phyloP scores from a whole-genome alignment of 2,797 vertebrate genomes.

The Arnoldichthys spilopterus region DNA sequence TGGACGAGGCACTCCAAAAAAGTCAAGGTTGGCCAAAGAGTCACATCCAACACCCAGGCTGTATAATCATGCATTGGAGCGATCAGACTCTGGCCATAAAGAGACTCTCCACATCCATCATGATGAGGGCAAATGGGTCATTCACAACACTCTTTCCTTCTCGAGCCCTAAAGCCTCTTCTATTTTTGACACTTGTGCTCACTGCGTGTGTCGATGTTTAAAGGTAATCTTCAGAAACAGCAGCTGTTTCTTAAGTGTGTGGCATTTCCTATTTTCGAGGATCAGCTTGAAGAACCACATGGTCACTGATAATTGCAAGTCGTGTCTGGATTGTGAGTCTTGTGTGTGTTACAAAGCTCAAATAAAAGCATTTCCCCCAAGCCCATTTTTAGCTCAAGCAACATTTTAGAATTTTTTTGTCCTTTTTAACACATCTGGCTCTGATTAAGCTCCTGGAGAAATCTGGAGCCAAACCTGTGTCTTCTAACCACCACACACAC shows the following conservation, averaged over 20 bases:
- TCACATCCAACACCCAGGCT: constrained; percentile 19
- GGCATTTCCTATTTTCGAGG: not conserved
- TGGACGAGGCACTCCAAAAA: constrained; percentile 46
- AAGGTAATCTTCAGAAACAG: not conserved
- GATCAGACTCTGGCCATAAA: constrained; percentile 19
- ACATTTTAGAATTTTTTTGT: too few relatives aligned
- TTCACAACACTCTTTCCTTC: constrained; percentile 29
- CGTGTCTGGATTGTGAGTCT: not conserved
- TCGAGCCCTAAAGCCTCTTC: not conserved
- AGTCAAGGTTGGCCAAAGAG: constrained; percentile 59
- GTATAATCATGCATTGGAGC: constrained; percentile 10
- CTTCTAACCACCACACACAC: too few relatives aligned
- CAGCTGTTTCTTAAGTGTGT: not conserved
- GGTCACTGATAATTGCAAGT: constrained; percentile 26
- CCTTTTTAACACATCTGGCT: too few relatives aligned
- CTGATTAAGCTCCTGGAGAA: too few relatives aligned
- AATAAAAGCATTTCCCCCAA: not conserved
- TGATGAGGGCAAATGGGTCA: constrained; percentile 19
- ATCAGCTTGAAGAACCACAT: constrained; percentile 13
- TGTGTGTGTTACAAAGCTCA: not conserved
- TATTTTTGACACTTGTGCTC: constrained; percentile 5
- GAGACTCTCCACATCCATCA: constrained; percentile 44
- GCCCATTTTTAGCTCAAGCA: not conserved
- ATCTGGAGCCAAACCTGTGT: too few relatives aligned
- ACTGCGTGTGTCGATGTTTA: constrained; percentile 7